Evolutionary conservation across 2,797 vertebrate genomes (phyloP).

Genomic region (Anabas testudineus): DNA sequence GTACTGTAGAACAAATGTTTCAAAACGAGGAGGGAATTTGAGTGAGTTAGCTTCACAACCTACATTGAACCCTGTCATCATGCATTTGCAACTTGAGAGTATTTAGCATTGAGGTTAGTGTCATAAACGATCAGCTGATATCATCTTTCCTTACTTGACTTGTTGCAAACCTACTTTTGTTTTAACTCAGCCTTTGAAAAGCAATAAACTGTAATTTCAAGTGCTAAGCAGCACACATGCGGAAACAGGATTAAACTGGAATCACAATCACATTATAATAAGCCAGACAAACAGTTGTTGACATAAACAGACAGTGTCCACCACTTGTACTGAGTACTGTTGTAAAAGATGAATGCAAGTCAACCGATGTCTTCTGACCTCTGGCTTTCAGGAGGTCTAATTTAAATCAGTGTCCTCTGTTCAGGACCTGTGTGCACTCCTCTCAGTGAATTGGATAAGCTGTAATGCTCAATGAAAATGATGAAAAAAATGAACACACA

Average conservation of each 20-base stretch:
- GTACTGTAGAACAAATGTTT: neutral
- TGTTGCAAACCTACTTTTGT: conserved; percentile 8
- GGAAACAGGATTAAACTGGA: conserved; percentile 26
- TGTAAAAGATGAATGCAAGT: too few relatives aligned
- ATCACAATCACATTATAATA: neutral
- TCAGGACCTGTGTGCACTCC: conserved; percentile 18
- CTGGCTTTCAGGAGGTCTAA: neutral
- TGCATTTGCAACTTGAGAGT: neutral
- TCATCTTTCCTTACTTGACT: neutral
- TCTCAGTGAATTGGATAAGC: conserved; percentile 17
- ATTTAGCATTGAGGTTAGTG: neutral
- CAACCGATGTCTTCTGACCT: neutral
- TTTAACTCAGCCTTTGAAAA: neutral
- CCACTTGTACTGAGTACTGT: neutral
- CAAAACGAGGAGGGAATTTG: neutral
- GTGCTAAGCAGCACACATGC: conserved; percentile 1
- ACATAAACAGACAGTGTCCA: conserved; percentile 2
- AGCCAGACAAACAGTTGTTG: neutral
- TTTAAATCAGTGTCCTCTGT: conserved; percentile 13
- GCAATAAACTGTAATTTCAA: neutral
- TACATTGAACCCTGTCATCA: neutral
- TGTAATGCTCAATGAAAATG: conserved; percentile 30
- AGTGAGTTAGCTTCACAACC: neutral
- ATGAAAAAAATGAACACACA: conserved; percentile 25
- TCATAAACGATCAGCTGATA: neutral